Evolutionary conservation across 2,797 vertebrate species (phyloP).

Genomic region (Fistularia tabacaria): DNA sequence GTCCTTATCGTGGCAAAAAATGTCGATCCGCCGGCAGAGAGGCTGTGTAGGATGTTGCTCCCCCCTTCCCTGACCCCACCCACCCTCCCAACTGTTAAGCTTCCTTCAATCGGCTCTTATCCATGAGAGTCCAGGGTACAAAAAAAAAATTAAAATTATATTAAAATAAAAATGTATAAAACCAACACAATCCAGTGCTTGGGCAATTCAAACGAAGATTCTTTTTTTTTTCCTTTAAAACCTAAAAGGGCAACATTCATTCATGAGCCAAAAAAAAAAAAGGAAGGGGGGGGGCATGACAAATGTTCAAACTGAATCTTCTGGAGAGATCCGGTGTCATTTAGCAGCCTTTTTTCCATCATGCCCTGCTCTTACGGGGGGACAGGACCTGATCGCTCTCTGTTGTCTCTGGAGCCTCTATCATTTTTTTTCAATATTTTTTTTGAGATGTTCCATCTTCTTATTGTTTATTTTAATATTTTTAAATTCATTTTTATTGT

Average conservation of each 20-base stretch:
- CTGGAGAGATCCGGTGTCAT: slow-evolving; percentile 72
- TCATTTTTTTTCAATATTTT: not conserved
- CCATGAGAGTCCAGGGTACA: slow-evolving; percentile 86
- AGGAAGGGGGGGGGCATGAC: slow-evolving; percentile 80
- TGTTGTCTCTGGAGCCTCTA: slow-evolving; percentile 73
- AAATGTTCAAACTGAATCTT: slow-evolving; percentile 74
- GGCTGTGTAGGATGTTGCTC: slow-evolving; percentile 86
- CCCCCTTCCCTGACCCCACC: slow-evolving; percentile 41
- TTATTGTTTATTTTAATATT: slow-evolving; percentile 38
- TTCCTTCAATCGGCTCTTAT: slow-evolving; percentile 89
- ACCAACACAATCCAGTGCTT: slow-evolving; percentile 88
- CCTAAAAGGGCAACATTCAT: slow-evolving; percentile 91
- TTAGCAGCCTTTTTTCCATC: slow-evolving; percentile 81
- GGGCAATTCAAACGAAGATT: slow-evolving; percentile 89
- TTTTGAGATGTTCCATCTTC: slow-evolving; percentile 78
- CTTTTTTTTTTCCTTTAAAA: slow-evolving; percentile 76
- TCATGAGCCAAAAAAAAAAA: slow-evolving; percentile 76
- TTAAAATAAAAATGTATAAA: slow-evolving; percentile 82
- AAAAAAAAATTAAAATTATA: slow-evolving; percentile 74
- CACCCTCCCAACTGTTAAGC: slow-evolving; percentile 76
- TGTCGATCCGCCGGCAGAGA: slow-evolving; percentile 83
- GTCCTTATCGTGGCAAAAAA: slow-evolving; percentile 76
- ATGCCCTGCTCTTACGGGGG: slow-evolving; percentile 80
- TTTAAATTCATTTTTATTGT: slow-evolving; percentile 10
- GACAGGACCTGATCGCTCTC: slow-evolving; percentile 79